These are phyloP conservation scores for Chelidonichthys spinosus DNA, from an alignment of 2,797 vertebrate genomes.

Conservation along the genomic window DNA sequence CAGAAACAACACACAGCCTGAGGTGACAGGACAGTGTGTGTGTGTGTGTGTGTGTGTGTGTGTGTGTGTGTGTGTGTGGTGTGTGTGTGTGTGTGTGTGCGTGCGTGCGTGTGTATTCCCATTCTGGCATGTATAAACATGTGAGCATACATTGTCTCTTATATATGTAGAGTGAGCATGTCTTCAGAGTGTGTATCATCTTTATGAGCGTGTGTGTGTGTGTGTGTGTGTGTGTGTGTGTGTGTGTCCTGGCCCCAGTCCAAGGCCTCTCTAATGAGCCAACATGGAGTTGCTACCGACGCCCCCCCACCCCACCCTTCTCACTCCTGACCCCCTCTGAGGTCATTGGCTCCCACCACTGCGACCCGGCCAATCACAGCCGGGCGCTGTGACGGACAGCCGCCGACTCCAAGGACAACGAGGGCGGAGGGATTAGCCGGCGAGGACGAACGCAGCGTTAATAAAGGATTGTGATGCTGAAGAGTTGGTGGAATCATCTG, in stretches of 20 bases:
- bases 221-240: constrained; percentile 31
- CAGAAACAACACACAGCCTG: constrained; percentile 17
- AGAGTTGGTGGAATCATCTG: background rate
- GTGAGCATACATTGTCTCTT: constrained; percentile 15
- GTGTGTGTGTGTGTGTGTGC: background rate
- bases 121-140: constrained; percentile 21
- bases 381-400: constrained; percentile 50
- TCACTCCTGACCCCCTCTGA: constrained; percentile 62
- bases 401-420: constrained; percentile 55
- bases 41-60: constrained; percentile 22
- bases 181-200: background rate
- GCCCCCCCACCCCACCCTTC: background rate
- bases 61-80: background rate
- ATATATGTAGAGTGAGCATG: constrained; percentile 6
- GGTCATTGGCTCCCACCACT: constrained; percentile 61
- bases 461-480: constrained; percentile 28
- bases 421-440: constrained; percentile 41
- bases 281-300: constrained; percentile 58
- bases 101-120: constrained; percentile 6
- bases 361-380: constrained; percentile 58
- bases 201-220: constrained; percentile 18
- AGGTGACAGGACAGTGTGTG: constrained; percentile 49
- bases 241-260: constrained; percentile 71
- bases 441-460: constrained; percentile 15
- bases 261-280: constrained; percentile 81